Percentiles rank a stretch among this genome's conserved stretches.
Conservation (phyloP, 2,888 invertebrate species). For the Tinea semifulvella region DNA sequence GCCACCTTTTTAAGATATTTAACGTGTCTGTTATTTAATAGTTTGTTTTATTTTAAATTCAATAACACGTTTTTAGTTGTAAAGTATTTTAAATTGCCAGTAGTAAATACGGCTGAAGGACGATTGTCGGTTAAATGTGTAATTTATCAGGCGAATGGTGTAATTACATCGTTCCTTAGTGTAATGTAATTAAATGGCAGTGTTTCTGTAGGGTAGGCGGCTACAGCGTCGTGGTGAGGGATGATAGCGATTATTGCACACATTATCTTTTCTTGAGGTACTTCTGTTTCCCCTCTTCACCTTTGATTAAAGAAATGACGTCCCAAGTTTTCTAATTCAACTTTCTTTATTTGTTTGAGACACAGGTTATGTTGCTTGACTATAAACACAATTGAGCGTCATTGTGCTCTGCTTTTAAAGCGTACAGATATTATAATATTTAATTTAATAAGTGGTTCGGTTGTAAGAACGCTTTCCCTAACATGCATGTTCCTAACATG, state of each 20-base stretch:
- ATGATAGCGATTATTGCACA: slow-evolving; percentile 54
- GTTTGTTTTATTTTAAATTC: slow-evolving; percentile 20
- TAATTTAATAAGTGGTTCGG: too few species aligned
- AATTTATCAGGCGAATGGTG: slow-evolving; percentile 2
- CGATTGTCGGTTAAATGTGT: background rate
- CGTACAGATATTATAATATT: too few species aligned
- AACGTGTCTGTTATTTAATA: slow-evolving; percentile 30
- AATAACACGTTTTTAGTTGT: background rate
- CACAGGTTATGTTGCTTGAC: too few species aligned
- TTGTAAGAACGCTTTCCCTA: too few species aligned
- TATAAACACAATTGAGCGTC: too few species aligned
- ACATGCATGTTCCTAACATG: too few species aligned
- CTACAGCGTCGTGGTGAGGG: slow-evolving; percentile 44
- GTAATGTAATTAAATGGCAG: slow-evolving; percentile 15
- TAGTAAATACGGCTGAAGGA: background rate
- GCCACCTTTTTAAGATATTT: slow-evolving; percentile 20
- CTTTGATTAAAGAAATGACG: background rate
- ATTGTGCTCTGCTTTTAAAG: too few species aligned
- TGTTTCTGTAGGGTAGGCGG: slow-evolving; percentile 29
- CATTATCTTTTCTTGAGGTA: slow-evolving; percentile 32
- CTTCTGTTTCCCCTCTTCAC: background rate
- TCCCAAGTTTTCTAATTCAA: too few species aligned
- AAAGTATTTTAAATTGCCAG: background rate
- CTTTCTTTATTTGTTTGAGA: too few species aligned
- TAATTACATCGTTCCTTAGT: slow-evolving; percentile 11